Base-by-base conservation (phyloP, 1,140 invertebrate species). In the Leguminivora glycinivorella region DNA sequence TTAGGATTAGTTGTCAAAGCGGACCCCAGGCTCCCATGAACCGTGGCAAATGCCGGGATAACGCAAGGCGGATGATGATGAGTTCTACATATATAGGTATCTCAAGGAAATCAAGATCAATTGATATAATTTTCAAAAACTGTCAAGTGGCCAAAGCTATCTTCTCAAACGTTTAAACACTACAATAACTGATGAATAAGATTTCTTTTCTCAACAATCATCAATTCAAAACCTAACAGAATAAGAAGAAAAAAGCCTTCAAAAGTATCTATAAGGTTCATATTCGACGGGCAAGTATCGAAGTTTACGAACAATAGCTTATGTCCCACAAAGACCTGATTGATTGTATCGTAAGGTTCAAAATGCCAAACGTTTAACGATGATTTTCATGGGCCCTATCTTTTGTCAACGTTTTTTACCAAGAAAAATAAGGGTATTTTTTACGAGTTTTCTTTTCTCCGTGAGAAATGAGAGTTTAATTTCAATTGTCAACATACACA, bases 361-460 rank as follows among this genome's bases (percentile, higher is more conserved):
- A 60, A 60, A 60, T 17, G 17, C 9, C 47, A 31, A 19, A 63
- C 58, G 58, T 63, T 63, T 63, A 63, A 63, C 56, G 25, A 60
- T 26, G 58, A 29, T 63, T 52, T 63, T 63, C 31, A 63, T 34
- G 58, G 26, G 24, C 56, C 5, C 14, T 63, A 31, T 26, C 58
- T 63, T 5, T 63, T 63, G 26, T 63, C 25, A 63, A 29, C 24
- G 17, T 25, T 58, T 26, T 63, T 31, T 22, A 4, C 58, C 14
- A 63, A 17, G 26, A 31, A 63, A 29, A 19, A 63, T 29, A 31
- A 31, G 26, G 4, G 14, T 63, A 26, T 38, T 7, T 63, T 14
- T 52, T 7, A 17, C n/a, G 25, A 63, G 25, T 14, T 63, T 63
- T 63, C 19, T 10, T 22, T 52, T 52, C 43, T 47, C 4, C 34